phyloP scores from a whole-genome alignment of 2,797 vertebrate genomes.

The Aphelocoma californica region DNA sequence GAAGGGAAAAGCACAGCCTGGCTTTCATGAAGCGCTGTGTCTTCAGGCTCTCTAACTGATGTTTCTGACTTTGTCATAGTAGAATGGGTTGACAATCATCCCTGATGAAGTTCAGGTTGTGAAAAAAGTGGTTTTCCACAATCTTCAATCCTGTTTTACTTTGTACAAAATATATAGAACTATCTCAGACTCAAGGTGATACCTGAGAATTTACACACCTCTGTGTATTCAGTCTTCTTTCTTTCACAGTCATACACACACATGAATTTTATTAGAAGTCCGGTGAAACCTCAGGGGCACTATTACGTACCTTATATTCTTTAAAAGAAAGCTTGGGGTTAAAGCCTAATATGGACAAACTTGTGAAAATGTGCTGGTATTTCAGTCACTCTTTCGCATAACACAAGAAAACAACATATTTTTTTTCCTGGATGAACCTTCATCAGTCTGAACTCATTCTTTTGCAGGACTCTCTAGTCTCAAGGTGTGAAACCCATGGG shows the following conservation, averaged over 20 bases:
- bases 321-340: neutral
- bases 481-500: neutral
- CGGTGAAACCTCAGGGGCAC: neutral
- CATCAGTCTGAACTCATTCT: neutral
- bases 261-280: neutral
- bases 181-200: neutral
- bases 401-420: neutral
- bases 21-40: neutral
- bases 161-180: neutral
- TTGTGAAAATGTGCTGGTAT: neutral
- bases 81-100: neutral
- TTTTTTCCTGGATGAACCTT: neutral
- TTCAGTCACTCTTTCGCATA: neutral
- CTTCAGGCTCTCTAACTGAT: neutral
- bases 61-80: neutral
- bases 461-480: neutral
- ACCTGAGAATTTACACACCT: neutral
- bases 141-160: neutral
- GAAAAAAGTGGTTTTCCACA: neutral
- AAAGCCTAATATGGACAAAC: neutral
- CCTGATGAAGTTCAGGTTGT: neutral
- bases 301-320: neutral
- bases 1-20: neutral
- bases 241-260: neutral
- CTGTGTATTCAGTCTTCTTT: neutral